A percentile compares a stretch with the other conserved stretches of the same genome.
Conservation (phyloP, 2,113 vertebrate genomes). For the Perca flavescens region DNA sequence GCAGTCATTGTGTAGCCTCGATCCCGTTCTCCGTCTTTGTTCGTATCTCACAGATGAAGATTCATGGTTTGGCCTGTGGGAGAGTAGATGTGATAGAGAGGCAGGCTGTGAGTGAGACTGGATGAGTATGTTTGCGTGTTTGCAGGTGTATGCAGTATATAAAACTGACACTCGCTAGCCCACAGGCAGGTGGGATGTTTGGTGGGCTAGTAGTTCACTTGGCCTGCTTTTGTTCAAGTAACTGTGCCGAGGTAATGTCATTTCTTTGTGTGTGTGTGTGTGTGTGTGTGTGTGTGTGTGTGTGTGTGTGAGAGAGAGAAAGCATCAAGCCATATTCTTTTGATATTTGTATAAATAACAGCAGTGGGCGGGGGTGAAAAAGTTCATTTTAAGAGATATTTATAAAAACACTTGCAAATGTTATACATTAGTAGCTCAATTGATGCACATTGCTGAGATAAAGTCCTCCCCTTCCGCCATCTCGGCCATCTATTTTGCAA, state of each 20-base stretch:
- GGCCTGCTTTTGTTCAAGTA: not conserved
- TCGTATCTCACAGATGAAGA: conserved; percentile 65
- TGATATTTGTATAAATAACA: conserved; percentile 3
- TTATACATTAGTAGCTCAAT: too few relatives aligned
- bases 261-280: not conserved
- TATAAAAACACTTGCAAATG: conserved; percentile 10
- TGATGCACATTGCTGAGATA: too few relatives aligned
- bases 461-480: too few relatives aligned
- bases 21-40: conserved; percentile 61
- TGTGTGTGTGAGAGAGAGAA: not conserved
- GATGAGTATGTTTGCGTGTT: conserved; percentile 26
- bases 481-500: too few relatives aligned
- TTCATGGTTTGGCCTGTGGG: conserved; percentile 68
- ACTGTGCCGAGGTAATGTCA: not conserved
- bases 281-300: not conserved
- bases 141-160: conserved; percentile 31
- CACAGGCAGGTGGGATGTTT: conserved; percentile 15
- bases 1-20: conserved; percentile 62
- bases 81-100: conserved; percentile 68
- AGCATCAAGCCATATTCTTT: not conserved
- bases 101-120: conserved; percentile 31
- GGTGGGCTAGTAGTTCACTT: conserved; percentile 11
- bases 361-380: not conserved
- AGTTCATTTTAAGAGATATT: conserved; percentile 4
- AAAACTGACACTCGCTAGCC: conserved; percentile 8